These are phyloP conservation scores for Chiridota heheva DNA, from an alignment of 35 echinoderm and acorn worm genomes.

Conservation along the genomic window DNA sequence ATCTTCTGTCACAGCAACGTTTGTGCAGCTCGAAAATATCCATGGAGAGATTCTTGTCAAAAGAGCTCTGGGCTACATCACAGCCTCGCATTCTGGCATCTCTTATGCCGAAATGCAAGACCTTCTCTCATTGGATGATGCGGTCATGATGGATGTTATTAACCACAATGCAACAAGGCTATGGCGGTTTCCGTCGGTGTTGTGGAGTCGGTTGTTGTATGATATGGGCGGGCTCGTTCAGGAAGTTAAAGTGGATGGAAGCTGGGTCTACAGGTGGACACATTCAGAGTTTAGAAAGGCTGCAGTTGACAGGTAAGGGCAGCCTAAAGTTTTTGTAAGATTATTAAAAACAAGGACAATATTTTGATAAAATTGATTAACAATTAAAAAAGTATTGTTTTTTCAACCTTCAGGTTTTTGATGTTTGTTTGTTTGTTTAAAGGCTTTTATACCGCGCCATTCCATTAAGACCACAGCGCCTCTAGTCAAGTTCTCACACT, in stretches of 20 bases:
- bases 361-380: no score
- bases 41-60: constrained; percentile 69
- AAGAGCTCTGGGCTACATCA: constrained; percentile 81
- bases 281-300: constrained; percentile 67
- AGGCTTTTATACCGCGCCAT: no score
- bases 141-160: constrained; percentile 63
- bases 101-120: constrained; percentile 76
- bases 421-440: no score
- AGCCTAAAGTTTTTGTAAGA: background rate
- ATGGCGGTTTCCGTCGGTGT: constrained; percentile 57
- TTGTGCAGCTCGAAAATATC: constrained; percentile 42
- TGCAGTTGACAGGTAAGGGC: constrained; percentile 74
- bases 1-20: background rate
- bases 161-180: constrained; percentile 41
- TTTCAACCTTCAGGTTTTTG: no score
- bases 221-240: constrained; percentile 53
- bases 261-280: constrained; percentile 64
- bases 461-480: no score
- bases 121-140: constrained; percentile 86
- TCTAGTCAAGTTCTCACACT: no score
- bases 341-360: background rate
- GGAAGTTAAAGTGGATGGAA: constrained; percentile 39
- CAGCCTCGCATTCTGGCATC: constrained; percentile 62
- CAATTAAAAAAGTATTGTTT: no score
- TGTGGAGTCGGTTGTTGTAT: constrained; percentile 67